Evolutionary conservation across 2,888 invertebrate species (phyloP), one percentile per base, ranked within the genome.

Genomic region (Drosophila anomalata): DNA sequence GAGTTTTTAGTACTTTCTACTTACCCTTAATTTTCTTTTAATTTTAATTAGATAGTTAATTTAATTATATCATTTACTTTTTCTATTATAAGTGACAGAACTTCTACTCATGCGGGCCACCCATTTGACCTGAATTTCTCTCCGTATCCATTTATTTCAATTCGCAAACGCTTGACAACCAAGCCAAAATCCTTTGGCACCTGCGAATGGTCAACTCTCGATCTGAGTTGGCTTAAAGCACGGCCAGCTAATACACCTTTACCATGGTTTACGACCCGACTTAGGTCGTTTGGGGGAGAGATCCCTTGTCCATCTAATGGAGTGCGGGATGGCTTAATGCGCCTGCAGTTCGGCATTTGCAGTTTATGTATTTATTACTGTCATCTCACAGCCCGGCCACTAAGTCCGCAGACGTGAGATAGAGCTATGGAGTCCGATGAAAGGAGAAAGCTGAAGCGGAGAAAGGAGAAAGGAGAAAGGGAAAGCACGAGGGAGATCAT

Each of bases 231-330:
- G 66, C 67, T 81, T 59, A 61, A 62, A 77, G 66, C 60, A 47
- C 48, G 50, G 52, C 76, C 65, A 39, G 71, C 76, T 72, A 67
- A 84, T 85, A 62, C 68, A 77, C 66, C 66, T 62, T 59, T 14
- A 52, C 66, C 50, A 78, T 81, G 62, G 75, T 80, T 87, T 78
- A 81, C 73, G 76, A 70, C 56, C 60, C 52, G 48, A 41, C 70
- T 47, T 26, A 26, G 41, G 33, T n/a, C 31, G 69, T 67, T 55
- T 56, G 63, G 75, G 60, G 54, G 52, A 55, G 75, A 68, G 48
- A 50, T 60, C 29, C 48, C 29, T 22, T 33, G 50, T 50, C 58
- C 58, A 59, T 36, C 55, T 61, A 52, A 61, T 56, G 62, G 52
- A 65, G 53, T 50, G 61, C 56, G 58, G 60, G 67, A 69, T 50